Conservation (phyloP, 2,888 invertebrate genomes). For the Acanthosoma haemorrhoidale region DNA sequence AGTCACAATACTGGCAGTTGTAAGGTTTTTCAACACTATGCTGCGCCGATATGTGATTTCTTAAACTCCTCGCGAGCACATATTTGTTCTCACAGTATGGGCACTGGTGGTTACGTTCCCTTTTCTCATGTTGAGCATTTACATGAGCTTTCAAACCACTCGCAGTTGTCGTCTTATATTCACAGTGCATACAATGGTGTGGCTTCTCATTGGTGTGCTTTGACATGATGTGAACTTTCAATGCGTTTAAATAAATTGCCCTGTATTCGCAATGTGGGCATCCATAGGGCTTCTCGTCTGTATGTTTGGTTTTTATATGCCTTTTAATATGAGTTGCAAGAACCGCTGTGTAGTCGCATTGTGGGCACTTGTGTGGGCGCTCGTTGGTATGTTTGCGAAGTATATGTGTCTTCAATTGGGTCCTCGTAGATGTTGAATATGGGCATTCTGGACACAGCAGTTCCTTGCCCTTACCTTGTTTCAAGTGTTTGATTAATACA, state of each 20-base stretch:
- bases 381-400: not conserved
- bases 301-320: not conserved
- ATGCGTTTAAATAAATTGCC: not conserved
- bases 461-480: too few species aligned
- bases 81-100: not conserved
- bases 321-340: not conserved
- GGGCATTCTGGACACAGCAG: not conserved
- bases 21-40: not conserved
- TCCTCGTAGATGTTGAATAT: not conserved
- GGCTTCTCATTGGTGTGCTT: not conserved
- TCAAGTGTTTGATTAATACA: not conserved
- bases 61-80: not conserved
- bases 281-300: not conserved
- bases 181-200: not conserved
- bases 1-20: not conserved
- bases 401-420: not conserved
- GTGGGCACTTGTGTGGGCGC: not conserved
- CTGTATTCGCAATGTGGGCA: constrained; percentile 1
- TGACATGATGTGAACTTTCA: not conserved
- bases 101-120: not conserved
- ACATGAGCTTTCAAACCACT: not conserved
- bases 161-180: not conserved
- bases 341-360: not conserved
- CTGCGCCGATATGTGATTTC: not conserved
- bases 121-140: not conserved